Evolutionary conservation across 1,140 invertebrate genomes (phyloP), one percentile per base, ranked within the genome.

Genomic region (Gryon sp.): DNA sequence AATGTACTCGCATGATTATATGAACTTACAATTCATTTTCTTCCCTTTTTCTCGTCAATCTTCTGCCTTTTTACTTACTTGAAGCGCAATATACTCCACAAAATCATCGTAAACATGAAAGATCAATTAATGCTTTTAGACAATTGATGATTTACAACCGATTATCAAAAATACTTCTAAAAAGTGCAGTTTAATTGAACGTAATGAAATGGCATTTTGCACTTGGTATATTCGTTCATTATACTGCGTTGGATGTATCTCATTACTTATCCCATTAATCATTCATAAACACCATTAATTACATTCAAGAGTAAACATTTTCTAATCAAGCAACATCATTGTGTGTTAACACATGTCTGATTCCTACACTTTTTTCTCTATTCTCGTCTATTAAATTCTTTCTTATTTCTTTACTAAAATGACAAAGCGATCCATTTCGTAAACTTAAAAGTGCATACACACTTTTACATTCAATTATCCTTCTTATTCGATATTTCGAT

Each of bases 181-280:
- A 28, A 1, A 28, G 50, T 14, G 46, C 55, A 55, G 16, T 74
- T 53, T 74, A 66, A 74, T 74, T 63, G 60, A 65, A 73, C 36
- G 46, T 50, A 74, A 59, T 74, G 52, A 59, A 74, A 74, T 65
- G 45, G 53, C 52, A 60, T 60, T 74, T 57, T 57, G 28, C 11
- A 16, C 24, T 12, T 15, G 46, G n/a, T 38, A 38, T 11, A 12
- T 59, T 59, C 28, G 16, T 34, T 62, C 36, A 40, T 69, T 59
- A 59, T 9, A 43, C 15, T 20, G 48, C 32, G 22, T 62, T 62
- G 19, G 14, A 48, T 46, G 62, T 63, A 60, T 66, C 59, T 65
- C 43, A 60, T 76, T 76, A 70, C 40, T 66, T 40, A 52, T 45
- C 30, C 14, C 66, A 70, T 76, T 46, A 66, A 70, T 66, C 74